Evolutionary conservation across 2,888 invertebrate genomes (phyloP), one percentile per base, ranked within the genome.

Genomic region (Nymphalis urticae): DNA sequence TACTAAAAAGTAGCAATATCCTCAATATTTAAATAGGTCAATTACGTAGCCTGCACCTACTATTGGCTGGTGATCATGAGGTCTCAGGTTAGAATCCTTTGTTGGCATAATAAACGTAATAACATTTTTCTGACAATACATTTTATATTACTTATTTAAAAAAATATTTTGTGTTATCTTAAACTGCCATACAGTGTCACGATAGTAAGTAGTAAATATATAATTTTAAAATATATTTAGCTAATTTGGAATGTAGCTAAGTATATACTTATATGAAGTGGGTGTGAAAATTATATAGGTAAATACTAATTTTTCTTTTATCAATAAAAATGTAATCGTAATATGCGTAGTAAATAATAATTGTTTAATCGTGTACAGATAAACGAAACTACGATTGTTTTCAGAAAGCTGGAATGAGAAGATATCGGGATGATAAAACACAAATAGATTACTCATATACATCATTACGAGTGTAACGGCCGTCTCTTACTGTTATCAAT

Each of bases 341-440:
- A 50, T 48, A 47, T 36, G 54, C 62, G 50, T 59, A 66, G 51
- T 51, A 27, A 69, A 66, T 68, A 72, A 66, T 74, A 61, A 53
- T 48, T 24, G 7, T 77, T 75, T 79, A 85, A 85, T 85, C 81
- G 72, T 71, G 67, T 19, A 69, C 71, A 79, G 80, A 83, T 84
- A 84, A 80, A 80, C 84, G 82, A 79, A 81, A 82, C 66, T 56
- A 74, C 72, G 80, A 83, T 86, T 81, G 76, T 82, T 82, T 83
- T 85, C 82, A 82, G 75, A 80, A 81, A 79, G 77, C 84, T 79
- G 81, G 51, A 68, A 75, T 71, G 47, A 68, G 59, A 69, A 68
- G 61, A 61, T 67, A 69, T 79, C 72, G 70, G 73, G 72, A 75
- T 74, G 76, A 77, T 76, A 73, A 71, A 71, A 72, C 69, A 76